phyloP scores from a whole-genome alignment of 2,797 vertebrate species.

The Rousettus madagascariensis region DNA sequence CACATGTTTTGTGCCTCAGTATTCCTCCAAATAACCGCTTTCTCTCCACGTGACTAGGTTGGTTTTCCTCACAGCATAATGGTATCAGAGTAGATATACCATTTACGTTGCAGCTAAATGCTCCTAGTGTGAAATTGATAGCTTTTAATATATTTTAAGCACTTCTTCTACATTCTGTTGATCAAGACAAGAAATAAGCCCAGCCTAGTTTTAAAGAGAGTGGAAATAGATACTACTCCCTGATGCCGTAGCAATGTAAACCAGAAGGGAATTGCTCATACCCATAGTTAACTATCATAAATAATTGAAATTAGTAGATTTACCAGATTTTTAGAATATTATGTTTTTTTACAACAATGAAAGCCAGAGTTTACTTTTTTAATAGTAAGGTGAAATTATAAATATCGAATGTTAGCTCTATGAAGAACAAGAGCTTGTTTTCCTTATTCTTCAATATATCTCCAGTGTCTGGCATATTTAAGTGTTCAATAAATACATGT shows the following conservation, averaged over 20 bases:
- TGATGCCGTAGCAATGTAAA: neutral
- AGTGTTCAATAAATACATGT: neutral
- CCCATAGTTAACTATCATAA: neutral
- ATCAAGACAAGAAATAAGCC: neutral
- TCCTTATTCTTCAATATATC: neutral
- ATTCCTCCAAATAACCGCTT: neutral
- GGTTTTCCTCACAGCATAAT: neutral
- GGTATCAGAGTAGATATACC: neutral
- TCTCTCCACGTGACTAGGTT: neutral
- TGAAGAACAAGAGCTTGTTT: neutral
- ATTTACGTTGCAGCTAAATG: neutral
- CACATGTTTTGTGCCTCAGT: rapidly evolving
- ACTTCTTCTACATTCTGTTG: neutral
- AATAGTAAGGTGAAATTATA: neutral
- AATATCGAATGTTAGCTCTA: neutral
- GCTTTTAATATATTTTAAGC: neutral
- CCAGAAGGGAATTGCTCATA: neutral
- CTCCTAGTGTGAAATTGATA: neutral
- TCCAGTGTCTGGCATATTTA: neutral
- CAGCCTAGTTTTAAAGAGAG: neutral
- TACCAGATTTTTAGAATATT: neutral
- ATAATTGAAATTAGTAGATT: neutral
- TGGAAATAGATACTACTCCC: neutral
- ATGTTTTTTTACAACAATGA: neutral
- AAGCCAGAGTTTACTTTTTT: neutral